Evolutionary conservation across 2,888 invertebrate genomes (phyloP), one percentile per base, ranked within the genome.

Genomic region (Brenthis daphne): DNA sequence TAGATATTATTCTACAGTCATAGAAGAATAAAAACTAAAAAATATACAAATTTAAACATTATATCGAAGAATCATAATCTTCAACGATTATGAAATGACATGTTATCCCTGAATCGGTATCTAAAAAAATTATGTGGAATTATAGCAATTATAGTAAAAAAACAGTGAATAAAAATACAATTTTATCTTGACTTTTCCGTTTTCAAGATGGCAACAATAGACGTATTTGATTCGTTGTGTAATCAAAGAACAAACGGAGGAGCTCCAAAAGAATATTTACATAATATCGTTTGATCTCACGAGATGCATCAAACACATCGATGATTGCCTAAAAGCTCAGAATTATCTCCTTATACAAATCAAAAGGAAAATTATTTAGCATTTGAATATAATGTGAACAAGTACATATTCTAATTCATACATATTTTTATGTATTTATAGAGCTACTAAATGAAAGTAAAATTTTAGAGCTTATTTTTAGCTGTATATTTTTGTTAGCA

Each of bases 181-280:
- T 37, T 37, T 24, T 51, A 43, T 58, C 58, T 58, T 47, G 16
- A 24, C 33, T 60, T 60, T 55, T 55, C 53, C 55, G n/a, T 14
- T 55, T 50, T 1, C 37, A 37, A 20, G 37, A 54, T 56, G 55
- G 54, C 47, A 67, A 64, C 53, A 57, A 61, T 37, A 68, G 54
- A 56, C 61, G 61, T 65, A 63, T 65, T 70, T 65, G 65, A 64
- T 37, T 61, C 54, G 48, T 48, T 50, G n/a, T 24, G 57, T 70
- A 70, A 67, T 70, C 70, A 70, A 70, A 70, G 61, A 63, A 57
- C 64, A 70, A 67, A 67, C 51, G 50, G 64, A 58, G 33, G 16
- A 56, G 48, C 61, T 51, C 56, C 54, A 61, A 50, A 48, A 53
- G 57, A 16, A 60, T 68, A 61, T 65, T 70, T 70, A 50, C 70